Base-by-base conservation (phyloP, 2,888 invertebrate species). In the Lathronympha strigana region DNA sequence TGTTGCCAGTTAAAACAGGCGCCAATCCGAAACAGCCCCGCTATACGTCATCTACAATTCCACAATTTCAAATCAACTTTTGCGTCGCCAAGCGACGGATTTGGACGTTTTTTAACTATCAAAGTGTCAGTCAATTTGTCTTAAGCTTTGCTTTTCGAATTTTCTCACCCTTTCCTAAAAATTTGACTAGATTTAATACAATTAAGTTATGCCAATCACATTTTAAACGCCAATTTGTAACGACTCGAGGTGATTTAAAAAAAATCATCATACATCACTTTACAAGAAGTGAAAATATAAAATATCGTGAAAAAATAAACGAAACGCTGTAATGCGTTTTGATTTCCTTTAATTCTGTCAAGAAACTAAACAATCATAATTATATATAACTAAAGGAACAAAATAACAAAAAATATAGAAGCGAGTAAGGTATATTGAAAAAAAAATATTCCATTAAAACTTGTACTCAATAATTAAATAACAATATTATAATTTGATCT, bases 401-500 rank as follows among this genome's bases (percentile, higher is more conserved):
- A 90, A 89, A 85, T 87, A 91, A 90, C 88, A 90, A 90, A 89
- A 75, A 88, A 88, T 84, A 90, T 81, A 89, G 82, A 90, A 84
- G 87, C 87, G 88, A 86, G 86, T 87, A 85, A 84, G 84, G 81
- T 88, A 89, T 89, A 89, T 86, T 86, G 86, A 88, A 90, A 90
- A 87, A 79, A 83, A 87, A 84, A 88, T 85, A 90, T 86, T 86
- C 82, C 82, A 85, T 87, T 89, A 88, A 88, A 90, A 89, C 90
- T 90, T 91, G 92, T 92, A 92, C 90, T 91, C 91, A 86, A 89
- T 90, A 90, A 90, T 90, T 89, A 90, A 90, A 89, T 90, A 92
- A 92, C 91, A 90, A 89, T 90, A 90, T 89, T 86, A 90, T 90
- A 91, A 86, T 90, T 92, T 92, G 90, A 90, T 91, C 91, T 90